phyloP scores from a whole-genome alignment of 2,888 invertebrate species.

The Patella depressa region DNA sequence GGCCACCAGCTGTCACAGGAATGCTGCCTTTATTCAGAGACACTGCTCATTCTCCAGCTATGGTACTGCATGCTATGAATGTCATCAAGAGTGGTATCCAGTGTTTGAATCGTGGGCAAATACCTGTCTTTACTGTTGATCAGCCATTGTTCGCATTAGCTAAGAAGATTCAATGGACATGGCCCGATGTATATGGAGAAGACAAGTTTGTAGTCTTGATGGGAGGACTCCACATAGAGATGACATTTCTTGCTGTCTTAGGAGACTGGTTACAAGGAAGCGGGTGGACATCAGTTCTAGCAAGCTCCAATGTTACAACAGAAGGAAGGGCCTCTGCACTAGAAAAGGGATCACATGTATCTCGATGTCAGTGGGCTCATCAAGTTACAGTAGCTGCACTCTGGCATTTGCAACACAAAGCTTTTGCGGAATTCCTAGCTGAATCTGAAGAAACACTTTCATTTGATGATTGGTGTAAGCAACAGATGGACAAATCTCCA shows the following conservation, averaged over 20 bases:
- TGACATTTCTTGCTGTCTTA: not conserved
- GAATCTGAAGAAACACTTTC: constrained; percentile 7
- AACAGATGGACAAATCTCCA: not conserved
- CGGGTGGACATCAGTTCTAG: not conserved
- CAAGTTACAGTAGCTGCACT: not conserved
- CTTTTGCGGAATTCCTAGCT: not conserved
- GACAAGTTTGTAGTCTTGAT: constrained; percentile 2
- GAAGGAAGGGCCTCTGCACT: constrained; percentile 8
- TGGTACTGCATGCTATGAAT: constrained; percentile 11
- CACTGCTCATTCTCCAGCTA: not conserved
- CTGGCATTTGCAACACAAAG: constrained; percentile 3
- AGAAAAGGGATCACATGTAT: constrained; percentile 3
- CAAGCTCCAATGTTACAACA: not conserved
- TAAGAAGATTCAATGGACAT: constrained; percentile 8
- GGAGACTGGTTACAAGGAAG: not conserved
- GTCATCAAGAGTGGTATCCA: not conserved
- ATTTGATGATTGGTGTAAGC: constrained; percentile 17
- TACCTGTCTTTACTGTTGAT: not conserved
- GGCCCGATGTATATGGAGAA: constrained; percentile 9
- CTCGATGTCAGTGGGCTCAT: not conserved
- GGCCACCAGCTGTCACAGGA: not conserved
- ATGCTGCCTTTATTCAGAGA: constrained; percentile 13
- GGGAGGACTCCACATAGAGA: constrained; percentile 13
- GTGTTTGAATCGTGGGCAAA: not conserved
- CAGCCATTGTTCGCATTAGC: constrained; percentile 5